Percentiles rank a stretch among this genome's conserved stretches.
Conservation (phyloP, 2,797 vertebrate species). For the Crax fasciolata region DNA sequence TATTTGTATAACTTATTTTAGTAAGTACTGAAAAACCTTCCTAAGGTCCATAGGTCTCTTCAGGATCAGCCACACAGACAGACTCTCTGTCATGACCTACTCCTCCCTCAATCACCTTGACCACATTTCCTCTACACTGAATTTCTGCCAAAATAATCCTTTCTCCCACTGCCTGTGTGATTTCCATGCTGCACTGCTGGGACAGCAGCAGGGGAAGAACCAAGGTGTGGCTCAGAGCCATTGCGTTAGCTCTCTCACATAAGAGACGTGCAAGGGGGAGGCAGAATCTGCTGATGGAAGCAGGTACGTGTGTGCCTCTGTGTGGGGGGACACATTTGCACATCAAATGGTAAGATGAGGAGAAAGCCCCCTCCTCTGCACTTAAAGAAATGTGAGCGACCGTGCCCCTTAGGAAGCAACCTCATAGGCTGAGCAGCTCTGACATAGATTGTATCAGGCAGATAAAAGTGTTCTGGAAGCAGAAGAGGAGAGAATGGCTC, state of each 20-base stretch:
- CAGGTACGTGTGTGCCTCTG: not conserved
- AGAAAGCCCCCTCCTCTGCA: constrained; percentile 1
- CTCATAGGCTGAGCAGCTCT: not conserved
- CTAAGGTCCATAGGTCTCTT: not conserved
- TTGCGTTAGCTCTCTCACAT: not conserved
- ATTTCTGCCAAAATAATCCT: not conserved
- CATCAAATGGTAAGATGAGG: not conserved
- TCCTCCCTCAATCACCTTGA: not conserved
- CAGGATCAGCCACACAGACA: not conserved
- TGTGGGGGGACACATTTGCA: not conserved
- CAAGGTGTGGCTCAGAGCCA: fast-evolving
- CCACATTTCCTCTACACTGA: not conserved
- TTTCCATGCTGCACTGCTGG: not conserved
- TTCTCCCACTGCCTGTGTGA: not conserved
- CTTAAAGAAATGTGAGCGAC: not conserved
- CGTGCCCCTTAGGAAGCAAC: not conserved
- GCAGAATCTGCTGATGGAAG: constrained; percentile 8
- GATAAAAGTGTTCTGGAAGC: constrained; percentile 2
- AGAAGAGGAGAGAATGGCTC: not conserved
- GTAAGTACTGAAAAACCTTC: not conserved
- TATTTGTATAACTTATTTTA: not conserved
- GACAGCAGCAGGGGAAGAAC: not conserved
- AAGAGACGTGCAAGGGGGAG: not conserved
- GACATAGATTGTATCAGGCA: not conserved
- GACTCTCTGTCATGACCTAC: not conserved